Base-by-base conservation (phyloP, 1,140 invertebrate genomes). In the Galleria mellonella region DNA sequence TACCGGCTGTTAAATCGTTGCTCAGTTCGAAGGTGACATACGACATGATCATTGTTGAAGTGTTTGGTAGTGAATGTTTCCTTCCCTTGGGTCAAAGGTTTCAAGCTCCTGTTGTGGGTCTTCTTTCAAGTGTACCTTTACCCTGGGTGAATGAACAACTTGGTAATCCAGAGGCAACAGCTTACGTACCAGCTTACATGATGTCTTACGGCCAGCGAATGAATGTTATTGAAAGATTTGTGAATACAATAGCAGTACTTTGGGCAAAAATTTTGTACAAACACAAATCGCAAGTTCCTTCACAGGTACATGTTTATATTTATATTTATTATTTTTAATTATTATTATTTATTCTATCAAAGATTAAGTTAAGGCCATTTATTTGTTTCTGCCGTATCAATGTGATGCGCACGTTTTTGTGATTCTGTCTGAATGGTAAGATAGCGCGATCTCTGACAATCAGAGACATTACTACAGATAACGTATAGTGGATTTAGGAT, bases 1-100 rank as follows among this genome's bases (percentile, higher is more conserved):
- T 79, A 23, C 72, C 75, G 1, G 59, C 70, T 9, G 69, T 87
- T 0, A 71, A 72, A 32, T 63, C 70, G 3, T 44, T 87, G 4
- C 45, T 86, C 1, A 72, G 83, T 44, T 71, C 78, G 4, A 70
- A 76, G 1, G 64, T 86, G 4, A 86, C 87, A 4, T 93, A 90
- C 46, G 92, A 94, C 53, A 31, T 94, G 1, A 67, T 94, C 0
- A 77, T 94, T 9, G 89, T 89, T 0, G 91, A 93, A 69, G 87
- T 88, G n/a, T 93, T 93, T 54, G 90, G 89, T 15, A 89, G 87
- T 0, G 91, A 93, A 46, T 90, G 88, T 57, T 89, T 86, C 42
- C 62, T 83, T 8, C 88, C 89, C 0, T 58, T 91, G 7, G 87
- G 89, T 1, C 74, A 87, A 51, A 72, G 86, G 28, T 87, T 89